Evolutionary conservation across 53 echinoderm and acorn worm species (phyloP), one percentile per base, ranked within the genome.

Genomic region (Patiria pectinifera): DNA sequence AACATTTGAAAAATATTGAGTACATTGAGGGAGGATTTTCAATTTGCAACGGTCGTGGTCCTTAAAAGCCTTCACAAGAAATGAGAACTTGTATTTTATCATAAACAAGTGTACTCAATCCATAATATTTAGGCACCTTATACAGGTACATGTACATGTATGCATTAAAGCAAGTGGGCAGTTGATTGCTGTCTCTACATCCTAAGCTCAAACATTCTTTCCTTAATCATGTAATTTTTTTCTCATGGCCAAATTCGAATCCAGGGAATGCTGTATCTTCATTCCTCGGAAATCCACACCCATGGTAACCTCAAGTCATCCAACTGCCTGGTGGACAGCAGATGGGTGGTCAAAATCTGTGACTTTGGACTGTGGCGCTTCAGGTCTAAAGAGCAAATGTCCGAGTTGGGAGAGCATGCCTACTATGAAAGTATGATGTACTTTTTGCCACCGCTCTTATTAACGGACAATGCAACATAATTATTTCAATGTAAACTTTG

Each of bases 291-390:
- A 91, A 95, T 97, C 15, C 96, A 96, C 78, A 96, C 97, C n/a
- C 99, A 99, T 71, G 99, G 99, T 14, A 96, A 96, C 86, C 76
- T 99, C 46, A 97, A 96, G 44, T 99, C 99, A 9, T 95, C 97
- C 25, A 99, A 99, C 93, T 97, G 95, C 90, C 95, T 99, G 44
- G 97, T 99, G 14, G 99, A 99, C 84, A 97, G 97, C 77, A 87
- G 99, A 83, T 99, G 99, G 99, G 95, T 99, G 5, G 92, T 99
- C 18, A 95, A 95, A 83, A 94, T 99, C 5, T 87, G 97, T 11
- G 99, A 99, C 87, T 99, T 96, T 91, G 99, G 99, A 23, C 91
- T 99, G 21, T 90, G 94, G 81, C 96, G 96, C 58, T 99, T 94
- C 85, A 99, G 93, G 63, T 78, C 93, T 11, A 97, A 96, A 11